Evolutionary conservation across 2,888 invertebrate species (phyloP), one percentile per base, ranked within the genome.

Genomic region (Steinernema scapterisci): DNA sequence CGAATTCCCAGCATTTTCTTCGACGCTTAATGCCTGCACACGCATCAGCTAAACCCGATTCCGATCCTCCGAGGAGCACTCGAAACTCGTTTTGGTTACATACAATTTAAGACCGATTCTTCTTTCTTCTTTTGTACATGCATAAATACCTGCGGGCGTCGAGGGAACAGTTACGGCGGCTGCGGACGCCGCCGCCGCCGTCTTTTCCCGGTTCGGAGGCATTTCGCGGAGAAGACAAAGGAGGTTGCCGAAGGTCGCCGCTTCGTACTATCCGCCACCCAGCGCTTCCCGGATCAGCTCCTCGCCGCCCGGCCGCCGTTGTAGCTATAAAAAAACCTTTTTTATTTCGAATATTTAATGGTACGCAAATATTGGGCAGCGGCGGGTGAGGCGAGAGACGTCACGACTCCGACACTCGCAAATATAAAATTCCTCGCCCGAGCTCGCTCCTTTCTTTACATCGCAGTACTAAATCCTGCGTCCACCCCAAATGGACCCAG

Each of bases 11-110:
- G 31, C 63, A 63, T 63, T 63, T 38, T 63, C 63, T 63, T 63
- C 63, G n/a, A n/a, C n/a, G 63, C 25, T 27, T 63, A 25, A 63
- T 63, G 63, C 63, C 63, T 31, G 63, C 63, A 38, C 38, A 63
- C 63, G 63, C 63, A 63, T 63, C 63, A 63, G 63, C 63, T 63
- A 63, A 63, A 63, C 63, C 63, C 63, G 63, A 63, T 63, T 63
- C 31, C 63, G 63, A 63, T 63, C 63, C 63, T 63, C 31, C 63
- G 38, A 38, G 38, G 38, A 38, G 38, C 38, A 63, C 63, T 63
- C 63, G 9, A 63, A 63, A 63, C 63, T 63, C 63, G 63, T 63
- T 63, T 63, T 63, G 63, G 63, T 63, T 63, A 63, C 63, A 63
- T 63, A 63, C 63, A 63, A 63, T 63, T 63, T 63, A 63, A 27